phyloP scores from a whole-genome alignment of 1,140 invertebrate species.

The Hyphantria cunea region DNA sequence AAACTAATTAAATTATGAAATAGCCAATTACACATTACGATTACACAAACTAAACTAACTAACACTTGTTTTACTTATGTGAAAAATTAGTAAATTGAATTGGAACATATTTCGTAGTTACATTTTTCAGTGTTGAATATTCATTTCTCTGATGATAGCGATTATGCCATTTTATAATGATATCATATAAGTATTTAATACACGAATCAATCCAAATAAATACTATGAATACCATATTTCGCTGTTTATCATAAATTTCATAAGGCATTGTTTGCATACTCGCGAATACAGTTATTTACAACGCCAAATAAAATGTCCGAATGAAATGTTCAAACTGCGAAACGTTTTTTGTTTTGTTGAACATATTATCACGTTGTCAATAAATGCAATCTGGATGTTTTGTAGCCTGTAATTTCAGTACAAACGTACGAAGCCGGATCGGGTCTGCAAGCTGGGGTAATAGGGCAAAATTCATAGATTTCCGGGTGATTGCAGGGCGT shows the following conservation, averaged over 20 bases:
- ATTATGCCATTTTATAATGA: no score
- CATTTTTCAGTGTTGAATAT: no score
- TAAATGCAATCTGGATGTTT: conserved; percentile 26
- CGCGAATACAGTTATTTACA: conserved; percentile 6
- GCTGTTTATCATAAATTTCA: conserved; percentile 1
- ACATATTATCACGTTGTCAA: conserved; percentile 23
- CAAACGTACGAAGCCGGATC: conserved; percentile 28
- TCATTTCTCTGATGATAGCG: no score
- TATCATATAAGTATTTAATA: no score
- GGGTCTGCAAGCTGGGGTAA: conserved; percentile 30
- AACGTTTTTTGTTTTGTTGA: conserved; percentile 12
- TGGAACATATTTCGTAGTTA: no score
- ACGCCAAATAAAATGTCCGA: conserved; percentile 6
- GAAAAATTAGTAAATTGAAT: no score
- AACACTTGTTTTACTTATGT: no score
- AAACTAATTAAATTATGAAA: no score
- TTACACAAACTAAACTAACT: no score
- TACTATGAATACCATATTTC: not conserved
- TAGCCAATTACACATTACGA: no score
- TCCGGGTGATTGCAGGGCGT: conserved; percentile 39
- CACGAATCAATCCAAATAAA: no score
- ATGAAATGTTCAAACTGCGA: conserved; percentile 1
- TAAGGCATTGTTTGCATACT: conserved; percentile 11
- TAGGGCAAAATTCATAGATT: conserved; percentile 47
- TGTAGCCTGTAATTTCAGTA: conserved; percentile 30